phyloP scores from a whole-genome alignment of 2,888 invertebrate genomes.

The Hyppa rectilinea region DNA sequence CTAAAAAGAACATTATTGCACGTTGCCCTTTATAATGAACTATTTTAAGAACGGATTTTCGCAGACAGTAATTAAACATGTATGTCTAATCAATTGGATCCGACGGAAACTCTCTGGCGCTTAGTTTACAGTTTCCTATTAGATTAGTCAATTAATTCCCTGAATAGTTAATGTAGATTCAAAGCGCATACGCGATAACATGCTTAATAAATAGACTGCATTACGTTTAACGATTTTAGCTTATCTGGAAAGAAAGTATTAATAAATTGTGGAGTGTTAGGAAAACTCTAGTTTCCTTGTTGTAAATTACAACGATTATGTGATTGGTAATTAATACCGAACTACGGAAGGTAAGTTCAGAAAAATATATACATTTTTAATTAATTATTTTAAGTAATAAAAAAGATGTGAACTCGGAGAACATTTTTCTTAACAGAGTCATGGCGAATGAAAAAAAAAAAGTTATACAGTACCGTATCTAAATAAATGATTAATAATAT shows the following conservation, averaged over 20 bases:
- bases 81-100: conserved; percentile 51
- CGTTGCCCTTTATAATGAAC: no score
- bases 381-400: no score
- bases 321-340: background rate
- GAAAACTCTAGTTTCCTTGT: background rate
- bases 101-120: conserved; percentile 68
- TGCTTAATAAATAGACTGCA: conserved; percentile 8
- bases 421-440: no score
- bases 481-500: no score
- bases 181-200: conserved; percentile 27
- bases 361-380: no score
- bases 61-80: conserved; percentile 21
- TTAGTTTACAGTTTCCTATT: conserved; percentile 53
- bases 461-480: no score
- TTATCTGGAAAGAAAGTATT: conserved; percentile 9
- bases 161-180: conserved; percentile 49
- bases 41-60: conserved; percentile 2
- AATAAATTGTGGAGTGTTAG: background rate
- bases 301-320: background rate
- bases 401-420: no score
- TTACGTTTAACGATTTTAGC: background rate
- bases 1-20: background rate
- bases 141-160: conserved; percentile 48
- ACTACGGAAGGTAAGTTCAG: no score
- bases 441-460: no score